phyloP scores from a whole-genome alignment of 1,140 invertebrate genomes.

The Pemphigus obesinymphae region DNA sequence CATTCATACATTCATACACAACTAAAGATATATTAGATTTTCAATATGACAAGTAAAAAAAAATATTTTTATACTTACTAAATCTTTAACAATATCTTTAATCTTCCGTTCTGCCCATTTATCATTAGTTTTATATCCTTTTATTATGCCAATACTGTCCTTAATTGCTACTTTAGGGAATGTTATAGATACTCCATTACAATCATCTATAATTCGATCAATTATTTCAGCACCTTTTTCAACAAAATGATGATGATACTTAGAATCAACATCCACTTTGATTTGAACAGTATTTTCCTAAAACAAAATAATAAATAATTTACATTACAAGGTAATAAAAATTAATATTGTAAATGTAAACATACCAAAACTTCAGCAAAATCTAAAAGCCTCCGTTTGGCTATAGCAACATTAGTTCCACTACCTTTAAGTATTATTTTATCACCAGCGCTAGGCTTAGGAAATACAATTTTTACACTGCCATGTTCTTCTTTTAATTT shows the following conservation, averaged over 20 bases:
- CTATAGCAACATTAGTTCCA: conserved; percentile 81
- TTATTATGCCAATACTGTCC: conserved; percentile 32
- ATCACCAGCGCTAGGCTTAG: conserved; percentile 56
- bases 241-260: conserved; percentile 91
- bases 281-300: conserved; percentile 76
- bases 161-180: conserved; percentile 61
- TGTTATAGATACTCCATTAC: conserved; percentile 87
- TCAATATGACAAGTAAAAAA: neutral
- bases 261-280: conserved; percentile 76
- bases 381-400: conserved; percentile 75
- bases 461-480: conserved; percentile 89
- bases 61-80: conserved; percentile 57
- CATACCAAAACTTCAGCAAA: conserved; percentile 77
- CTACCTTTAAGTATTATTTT: conserved; percentile 48
- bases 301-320: conserved; percentile 37
- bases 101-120: conserved; percentile 36
- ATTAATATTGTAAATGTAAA: neutral
- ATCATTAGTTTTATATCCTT: conserved; percentile 25
- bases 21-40: too few relatives aligned
- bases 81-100: conserved; percentile 52
- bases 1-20: too few relatives aligned
- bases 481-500: conserved; percentile 89
- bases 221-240: conserved; percentile 82
- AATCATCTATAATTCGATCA: conserved; percentile 84
- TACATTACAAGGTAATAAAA: neutral